phyloP scores from a whole-genome alignment of 2,888 invertebrate genomes.

The Polylopha cassiicola region DNA sequence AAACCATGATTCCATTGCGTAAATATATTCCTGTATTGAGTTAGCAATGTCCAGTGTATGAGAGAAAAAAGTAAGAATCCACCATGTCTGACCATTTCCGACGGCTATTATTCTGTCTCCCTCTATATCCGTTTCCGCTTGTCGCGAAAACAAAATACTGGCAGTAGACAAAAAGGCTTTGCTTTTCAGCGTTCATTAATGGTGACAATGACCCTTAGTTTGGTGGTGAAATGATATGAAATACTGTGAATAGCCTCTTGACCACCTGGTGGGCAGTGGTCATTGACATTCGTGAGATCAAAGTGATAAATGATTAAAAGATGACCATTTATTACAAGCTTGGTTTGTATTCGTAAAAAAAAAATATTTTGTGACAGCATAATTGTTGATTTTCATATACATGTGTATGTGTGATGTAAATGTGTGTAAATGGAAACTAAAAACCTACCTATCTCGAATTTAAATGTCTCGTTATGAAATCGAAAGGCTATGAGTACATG shows the following conservation, averaged over 20 bases:
- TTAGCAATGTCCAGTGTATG: constrained; percentile 63
- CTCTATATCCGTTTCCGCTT: constrained; percentile 76
- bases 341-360: too few species aligned
- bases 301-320: constrained; percentile 1
- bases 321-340: too few species aligned
- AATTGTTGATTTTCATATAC: too few species aligned
- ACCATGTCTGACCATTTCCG: constrained; percentile 77
- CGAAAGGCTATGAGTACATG: too few species aligned
- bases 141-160: constrained; percentile 74
- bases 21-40: constrained; percentile 44
- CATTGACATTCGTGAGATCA: constrained; percentile 1
- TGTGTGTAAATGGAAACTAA: too few species aligned
- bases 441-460: too few species aligned
- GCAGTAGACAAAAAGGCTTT: constrained; percentile 46
- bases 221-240: constrained; percentile 28
- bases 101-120: constrained; percentile 77
- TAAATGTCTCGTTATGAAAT: too few species aligned
- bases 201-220: constrained; percentile 31
- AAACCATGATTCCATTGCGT: constrained; percentile 30
- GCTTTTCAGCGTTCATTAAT: constrained; percentile 35
- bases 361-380: too few species aligned
- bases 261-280: constrained; percentile 7
- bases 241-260: constrained; percentile 3
- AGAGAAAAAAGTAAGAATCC: constrained; percentile 69
- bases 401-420: too few species aligned